Evolutionary conservation across 2,113 vertebrate species (phyloP), one percentile per base, ranked within the genome.

Genomic region (Entomyzon cyanotis): DNA sequence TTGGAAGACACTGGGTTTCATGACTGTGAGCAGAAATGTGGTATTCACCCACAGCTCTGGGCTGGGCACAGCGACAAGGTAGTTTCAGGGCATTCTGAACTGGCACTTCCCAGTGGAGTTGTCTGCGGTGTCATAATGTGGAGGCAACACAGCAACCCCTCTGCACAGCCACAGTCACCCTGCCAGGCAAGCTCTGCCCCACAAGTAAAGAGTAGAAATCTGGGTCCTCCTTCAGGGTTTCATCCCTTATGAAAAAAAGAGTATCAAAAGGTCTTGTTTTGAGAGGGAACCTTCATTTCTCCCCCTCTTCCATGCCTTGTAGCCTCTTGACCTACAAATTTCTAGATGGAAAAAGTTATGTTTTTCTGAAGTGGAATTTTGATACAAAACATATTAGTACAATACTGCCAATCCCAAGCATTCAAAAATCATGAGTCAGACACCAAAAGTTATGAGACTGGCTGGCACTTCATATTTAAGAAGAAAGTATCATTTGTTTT

Each of bases 381-480:
- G 65, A 62, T 89, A 62, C 53, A 92, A 92, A 97, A 73, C 7
- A 35, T 64, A 27, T 58, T 91, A 86, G 33, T 71, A 88, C 59
- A 67, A 95, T 68, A 74, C 27, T 86, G 84, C 79, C 84, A 93
- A 70, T 58, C 59, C 64, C 75, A 76, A 84, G 24, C 41, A 89
- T 77, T 95, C 68, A 90, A 89, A 94, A 80, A 75, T 56, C 64
- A 63, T 80, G 83, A 94, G 37, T 96, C 90, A 90, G 79, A 92
- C 2, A 2, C 50, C 59, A 81, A 60, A 88, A 86, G 23, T 90
- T 87, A 71, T 63, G 56, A 86, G 41, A 64, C 41, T 95, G 75
- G 64, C 47, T 90, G 74, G 47, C 35, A 83, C 42, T 80, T 86
- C 71, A 84, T 39, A 52, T 78, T 86, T 78, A 67, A 80, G 49